Evolutionary conservation across 2,888 invertebrate species (phyloP), one percentile per base, ranked within the genome.

Genomic region (Plusia festucae): DNA sequence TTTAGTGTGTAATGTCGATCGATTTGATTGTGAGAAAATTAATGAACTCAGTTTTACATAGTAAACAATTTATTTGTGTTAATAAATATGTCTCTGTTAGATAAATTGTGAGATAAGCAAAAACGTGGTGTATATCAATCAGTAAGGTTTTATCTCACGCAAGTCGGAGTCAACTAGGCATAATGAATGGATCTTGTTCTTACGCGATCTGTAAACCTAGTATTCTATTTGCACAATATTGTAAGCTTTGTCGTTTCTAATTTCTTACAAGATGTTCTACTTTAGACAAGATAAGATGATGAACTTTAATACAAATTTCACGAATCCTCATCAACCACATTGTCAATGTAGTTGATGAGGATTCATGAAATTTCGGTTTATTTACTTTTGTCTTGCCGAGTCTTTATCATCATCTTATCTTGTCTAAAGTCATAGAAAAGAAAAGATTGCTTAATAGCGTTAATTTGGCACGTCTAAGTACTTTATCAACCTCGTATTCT

Each of bases 61-160:
- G 59, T 63, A 59, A 68, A 69, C 56, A 55, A 67, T 75, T 71
- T 69, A 72, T 72, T 75, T 60, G 44, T 70, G 73, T 67, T 65
- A 68, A 68, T 76, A 76, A 75, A 75, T 68, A 72, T 71, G 68
- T 74, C 62, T 62, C 52, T 71, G 68, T 71, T 64, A 71, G 76
- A 71, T 75, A 74, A 73, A 73, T 75, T 18, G 59, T 32, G 51
- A 61, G 73, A 75, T 73, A 75, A 73, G 60, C 53, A 46, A 75
- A 75, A 73, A 73, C 73, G 66, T 70, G 57, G 73, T 73, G 56
- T 73, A 75, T 63, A 73, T 73, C 71, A 73, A 70, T 73, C 73
- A 73, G 56, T 57, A 51, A n/a, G 22, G 62, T 52, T 66, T 74
- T 70, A 73, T 70, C 75, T 75, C 67, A 70, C 71, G 67, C 71